A percentile compares a stretch with the other conserved stretches of the same genome.
Evolutionary conservation across 1,140 invertebrate genomes (phyloP).

Genomic region (Sipha flava): DNA sequence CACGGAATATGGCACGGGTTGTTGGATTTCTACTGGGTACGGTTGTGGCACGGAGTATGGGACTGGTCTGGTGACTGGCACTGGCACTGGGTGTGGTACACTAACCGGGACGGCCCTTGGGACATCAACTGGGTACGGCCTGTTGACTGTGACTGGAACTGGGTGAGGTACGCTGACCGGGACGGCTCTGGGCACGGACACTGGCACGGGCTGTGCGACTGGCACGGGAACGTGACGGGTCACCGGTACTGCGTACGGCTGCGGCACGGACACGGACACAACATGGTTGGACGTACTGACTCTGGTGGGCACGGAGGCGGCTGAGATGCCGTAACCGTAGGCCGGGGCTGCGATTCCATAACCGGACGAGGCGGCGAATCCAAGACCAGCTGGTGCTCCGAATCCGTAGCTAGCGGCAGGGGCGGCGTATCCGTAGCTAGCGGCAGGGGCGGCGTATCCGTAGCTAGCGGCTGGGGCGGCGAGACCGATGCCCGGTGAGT

Average conservation of each 20-base stretch:
- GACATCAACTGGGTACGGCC: conserved; percentile 59
- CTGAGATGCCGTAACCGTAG: not conserved
- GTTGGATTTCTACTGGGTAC: conserved; percentile 8
- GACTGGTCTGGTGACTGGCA: not conserved
- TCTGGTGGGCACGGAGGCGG: not conserved
- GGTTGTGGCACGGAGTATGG: not conserved
- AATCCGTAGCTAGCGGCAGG: not conserved
- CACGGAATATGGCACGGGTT: conserved; percentile 8
- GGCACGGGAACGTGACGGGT: conserved; percentile 62
- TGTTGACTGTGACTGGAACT: conserved; percentile 58
- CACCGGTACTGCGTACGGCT: conserved; percentile 47
- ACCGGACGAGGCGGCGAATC: not conserved
- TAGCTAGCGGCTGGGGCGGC: not conserved
- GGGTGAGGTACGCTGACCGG: conserved; percentile 63
- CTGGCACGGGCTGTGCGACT: conserved; percentile 59
- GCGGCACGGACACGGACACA: conserved; percentile 9
- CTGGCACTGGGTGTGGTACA: conserved; percentile 58
- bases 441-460: not conserved
- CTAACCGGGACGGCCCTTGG: conserved; percentile 59
- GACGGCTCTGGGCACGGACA: conserved; percentile 61
- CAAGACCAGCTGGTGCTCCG: not conserved
- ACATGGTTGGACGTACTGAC: not conserved
- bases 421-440: not conserved
- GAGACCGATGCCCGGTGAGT: not conserved
- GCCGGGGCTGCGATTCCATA: not conserved